Conservation (phyloP, 30 jellyfish, hydroid and myxozoan species). For the Calvadosia cruxmelitensis region DNA sequence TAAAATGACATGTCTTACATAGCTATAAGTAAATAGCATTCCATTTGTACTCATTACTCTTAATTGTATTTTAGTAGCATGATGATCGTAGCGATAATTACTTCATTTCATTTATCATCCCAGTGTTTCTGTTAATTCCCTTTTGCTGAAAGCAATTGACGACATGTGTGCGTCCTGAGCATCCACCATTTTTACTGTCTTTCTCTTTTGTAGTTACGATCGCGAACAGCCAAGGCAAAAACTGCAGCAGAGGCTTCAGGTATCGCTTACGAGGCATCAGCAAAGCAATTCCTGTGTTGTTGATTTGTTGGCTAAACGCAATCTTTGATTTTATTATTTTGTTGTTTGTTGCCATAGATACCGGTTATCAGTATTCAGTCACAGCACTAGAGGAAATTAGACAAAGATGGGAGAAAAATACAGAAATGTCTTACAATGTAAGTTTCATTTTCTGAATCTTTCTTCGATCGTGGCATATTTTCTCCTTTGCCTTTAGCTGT, state of each 20-base stretch:
- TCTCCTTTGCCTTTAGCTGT: no score
- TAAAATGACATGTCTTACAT: no score
- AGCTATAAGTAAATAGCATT: no score
- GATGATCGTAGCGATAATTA: no score
- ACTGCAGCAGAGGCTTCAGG: slow-evolving; percentile 73
- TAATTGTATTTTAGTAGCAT: no score
- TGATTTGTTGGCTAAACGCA: neutral
- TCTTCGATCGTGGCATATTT: no score
- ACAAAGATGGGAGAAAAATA: slow-evolving; percentile 56
- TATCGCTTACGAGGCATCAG: no score
- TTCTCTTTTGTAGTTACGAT: slow-evolving; percentile 29
- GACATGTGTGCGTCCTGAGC: neutral
- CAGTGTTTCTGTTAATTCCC: neutral
- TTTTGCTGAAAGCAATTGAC: neutral
- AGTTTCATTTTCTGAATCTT: no score
- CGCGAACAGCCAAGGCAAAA: slow-evolving; percentile 44
- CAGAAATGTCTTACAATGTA: slow-evolving; percentile 67
- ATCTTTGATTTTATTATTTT: neutral
- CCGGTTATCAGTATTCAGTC: slow-evolving; percentile 66
- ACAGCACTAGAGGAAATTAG: slow-evolving; percentile 46
- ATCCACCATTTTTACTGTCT: neutral
- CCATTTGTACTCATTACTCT: no score
- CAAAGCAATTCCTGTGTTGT: no score
- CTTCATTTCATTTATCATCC: no score
- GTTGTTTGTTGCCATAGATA: slow-evolving; percentile 25